These are phyloP conservation scores for silkworm (Bombyx mori) DNA, from an alignment of 1,140 invertebrate genomes.

Conservation along the genomic window ASM3026992v2 NC_085125.1:730501-731000, in stretches of 20 bases:
- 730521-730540: too few species aligned
- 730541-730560: too few species aligned
- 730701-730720: slow-evolving; percentile 3
- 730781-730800: background rate
- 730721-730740: slow-evolving; percentile 1
- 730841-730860: background rate
- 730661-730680: background rate
- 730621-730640: too few species aligned
- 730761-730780: too few species aligned
- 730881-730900: slow-evolving; percentile 22
- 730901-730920: slow-evolving; percentile 22
- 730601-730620: too few species aligned
- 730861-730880: slow-evolving; percentile 1
- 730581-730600: too few species aligned
- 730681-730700: slow-evolving; percentile 1
- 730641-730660: background rate
- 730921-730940: slow-evolving; percentile 26
- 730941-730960: background rate
- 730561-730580: too few species aligned
- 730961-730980: too few species aligned
- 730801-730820: background rate
- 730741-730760: background rate
- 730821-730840: background rate
- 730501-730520: too few species aligned
- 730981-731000: too few species aligned